Evolutionary conservation across 2,888 invertebrate genomes (phyloP).

Genomic region (Phyto melanocephala): DNA sequence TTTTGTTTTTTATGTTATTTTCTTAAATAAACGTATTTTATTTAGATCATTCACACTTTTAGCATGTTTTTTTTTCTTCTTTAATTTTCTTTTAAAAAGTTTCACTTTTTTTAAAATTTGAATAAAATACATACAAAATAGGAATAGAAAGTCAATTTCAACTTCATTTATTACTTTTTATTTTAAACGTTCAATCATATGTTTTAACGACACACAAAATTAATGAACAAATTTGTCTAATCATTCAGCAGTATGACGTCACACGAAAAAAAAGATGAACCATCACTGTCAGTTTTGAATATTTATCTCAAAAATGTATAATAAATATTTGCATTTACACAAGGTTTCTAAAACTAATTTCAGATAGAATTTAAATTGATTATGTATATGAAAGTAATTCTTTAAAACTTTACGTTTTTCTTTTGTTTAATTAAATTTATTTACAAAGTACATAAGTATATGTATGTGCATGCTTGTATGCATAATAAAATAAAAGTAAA

Average conservation of each 20-base stretch:
- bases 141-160: background rate
- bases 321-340: too few relatives aligned
- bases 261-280: background rate
- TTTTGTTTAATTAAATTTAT: too few relatives aligned
- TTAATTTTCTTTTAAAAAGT: background rate
- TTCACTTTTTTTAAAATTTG: background rate
- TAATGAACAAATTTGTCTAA: slow-evolving; percentile 22
- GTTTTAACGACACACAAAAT: background rate
- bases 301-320: too few relatives aligned
- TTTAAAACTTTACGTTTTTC: too few relatives aligned
- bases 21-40: background rate
- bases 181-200: too few relatives aligned
- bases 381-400: too few relatives aligned
- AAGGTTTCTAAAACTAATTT: too few relatives aligned
- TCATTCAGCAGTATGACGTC: slow-evolving; percentile 15
- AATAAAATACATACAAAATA: background rate
- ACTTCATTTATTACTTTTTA: background rate
- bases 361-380: too few relatives aligned
- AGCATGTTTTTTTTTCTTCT: background rate
- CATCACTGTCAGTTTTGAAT: background rate
- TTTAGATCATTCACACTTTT: background rate
- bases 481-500: slow-evolving; percentile 7
- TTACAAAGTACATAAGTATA: too few relatives aligned
- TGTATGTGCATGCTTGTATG: too few relatives aligned
- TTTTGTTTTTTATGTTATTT: background rate